Evolutionary conservation across 2,113 vertebrate genomes (phyloP).

Genomic region (Mustela lutreola): DNA sequence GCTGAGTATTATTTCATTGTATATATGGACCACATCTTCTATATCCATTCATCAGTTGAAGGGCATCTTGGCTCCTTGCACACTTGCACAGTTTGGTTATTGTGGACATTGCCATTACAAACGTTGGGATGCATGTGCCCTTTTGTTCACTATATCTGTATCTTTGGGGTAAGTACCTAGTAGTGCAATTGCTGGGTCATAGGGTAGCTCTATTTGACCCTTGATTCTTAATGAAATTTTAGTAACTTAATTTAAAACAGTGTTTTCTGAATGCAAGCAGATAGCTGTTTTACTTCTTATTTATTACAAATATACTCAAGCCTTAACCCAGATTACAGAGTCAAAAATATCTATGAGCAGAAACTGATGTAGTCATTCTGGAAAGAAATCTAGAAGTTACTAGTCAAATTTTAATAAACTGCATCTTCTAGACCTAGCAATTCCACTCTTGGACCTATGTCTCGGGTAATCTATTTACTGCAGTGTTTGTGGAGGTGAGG

Average conservation of each 20-base stretch:
- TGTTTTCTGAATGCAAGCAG: neutral
- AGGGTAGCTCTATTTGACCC: neutral
- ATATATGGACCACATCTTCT: no score
- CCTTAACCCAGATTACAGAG: neutral
- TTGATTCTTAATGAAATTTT: slow-evolving; percentile 58
- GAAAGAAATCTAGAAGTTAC: slow-evolving; percentile 31
- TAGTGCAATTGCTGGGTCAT: no score
- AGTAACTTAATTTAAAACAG: slow-evolving; percentile 18
- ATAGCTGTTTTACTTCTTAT: neutral
- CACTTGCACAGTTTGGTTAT: no score
- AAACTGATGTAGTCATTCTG: neutral
- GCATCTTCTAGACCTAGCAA: neutral
- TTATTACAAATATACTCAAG: slow-evolving; percentile 9
- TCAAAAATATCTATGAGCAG: neutral
- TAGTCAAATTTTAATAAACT: slow-evolving; percentile 5
- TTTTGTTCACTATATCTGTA: no score
- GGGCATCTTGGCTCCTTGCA: no score
- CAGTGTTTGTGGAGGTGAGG: neutral
- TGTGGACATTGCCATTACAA: no score
- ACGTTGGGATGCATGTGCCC: no score
- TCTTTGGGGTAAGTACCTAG: no score
- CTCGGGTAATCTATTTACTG: neutral
- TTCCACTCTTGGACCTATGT: neutral
- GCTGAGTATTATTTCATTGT: no score
- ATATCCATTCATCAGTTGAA: no score